A percentile compares a stretch with the other conserved stretches of the same genome.
Evolutionary conservation across 2,113 vertebrate species (phyloP).

Genomic region (Microcebus murinus): DNA sequence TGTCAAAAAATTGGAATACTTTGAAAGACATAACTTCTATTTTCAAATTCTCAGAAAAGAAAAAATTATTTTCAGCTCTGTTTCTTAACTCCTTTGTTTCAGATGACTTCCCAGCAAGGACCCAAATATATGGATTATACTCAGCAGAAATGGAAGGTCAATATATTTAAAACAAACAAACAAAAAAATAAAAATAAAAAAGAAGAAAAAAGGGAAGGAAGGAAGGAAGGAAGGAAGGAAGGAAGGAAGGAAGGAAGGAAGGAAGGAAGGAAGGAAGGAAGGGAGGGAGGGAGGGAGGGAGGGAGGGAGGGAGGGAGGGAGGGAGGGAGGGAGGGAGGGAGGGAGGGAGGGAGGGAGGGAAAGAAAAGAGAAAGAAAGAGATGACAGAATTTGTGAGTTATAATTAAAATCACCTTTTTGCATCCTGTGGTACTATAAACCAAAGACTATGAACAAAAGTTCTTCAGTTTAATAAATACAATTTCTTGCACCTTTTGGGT

Average conservation of each 20-base stretch:
- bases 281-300: neutral
- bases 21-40: constrained; percentile 5
- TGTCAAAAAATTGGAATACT: neutral
- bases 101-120: neutral
- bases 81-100: constrained; percentile 46
- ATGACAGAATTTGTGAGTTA: neutral
- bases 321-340: neutral
- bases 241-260: too few species aligned
- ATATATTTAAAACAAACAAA: neutral
- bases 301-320: neutral
- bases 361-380: neutral
- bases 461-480: neutral
- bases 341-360: neutral
- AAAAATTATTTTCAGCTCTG: neutral
- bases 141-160: neutral
- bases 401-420: neutral
- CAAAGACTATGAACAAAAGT: neutral
- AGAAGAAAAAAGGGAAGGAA: neutral
- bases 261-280: neutral
- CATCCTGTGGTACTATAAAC: neutral
- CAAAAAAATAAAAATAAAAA: neutral
- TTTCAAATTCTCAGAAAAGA: constrained; percentile 45
- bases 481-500: neutral
- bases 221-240: too few species aligned
- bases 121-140: neutral